Base-by-base conservation (phyloP, 1,140 invertebrate species). In the Arion vulgaris region DNA sequence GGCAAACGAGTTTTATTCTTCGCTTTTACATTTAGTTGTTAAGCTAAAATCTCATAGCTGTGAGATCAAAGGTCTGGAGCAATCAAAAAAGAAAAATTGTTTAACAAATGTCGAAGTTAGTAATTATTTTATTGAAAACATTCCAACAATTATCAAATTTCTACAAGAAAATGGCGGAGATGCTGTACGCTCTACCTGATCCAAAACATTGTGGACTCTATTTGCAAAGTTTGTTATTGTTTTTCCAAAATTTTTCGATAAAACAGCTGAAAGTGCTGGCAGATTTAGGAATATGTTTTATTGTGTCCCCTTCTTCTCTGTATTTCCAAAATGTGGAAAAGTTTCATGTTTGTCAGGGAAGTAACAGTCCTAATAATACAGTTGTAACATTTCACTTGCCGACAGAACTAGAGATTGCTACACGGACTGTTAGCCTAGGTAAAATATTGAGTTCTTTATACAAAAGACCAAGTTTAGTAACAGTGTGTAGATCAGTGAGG, bases 401-500 rank as follows among this genome's bases (percentile, higher is more conserved):
- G 0, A 72, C 80, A 19, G 80, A 76, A n/a, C 26, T 41, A 7
- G 88, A 90, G 68, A 87, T 86, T 4, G 36, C 41, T 1, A 34
- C 81, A 26, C 78, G 85, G 72, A 86, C 84, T 45, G 41, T 34
- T 7, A 62, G 45, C 5, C 62, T 90, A 39, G 51, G 81, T 38
- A 68, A 71, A n/a, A 85, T 88, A 39, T 57, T 89, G 9, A 49
- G 73, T 9, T 34, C 73, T 17, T 41, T 83, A 7, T 53, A 34
- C 17, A 66, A 73, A 26, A 71, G 53, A 0, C 85, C 85, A 17
- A 53, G 71, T 26, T 51, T 88, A 19, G 85, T 89, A 11, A 90
- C 88, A 17, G 68, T 90, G 7, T 88, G 87, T 86, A 82, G 89
- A 26, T 90, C 89, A 5, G 81, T 88, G 1, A 69, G 89, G 1